Evolutionary conservation across 2,113 vertebrate species (phyloP).

Genomic region (Seriola dumerili): DNA sequence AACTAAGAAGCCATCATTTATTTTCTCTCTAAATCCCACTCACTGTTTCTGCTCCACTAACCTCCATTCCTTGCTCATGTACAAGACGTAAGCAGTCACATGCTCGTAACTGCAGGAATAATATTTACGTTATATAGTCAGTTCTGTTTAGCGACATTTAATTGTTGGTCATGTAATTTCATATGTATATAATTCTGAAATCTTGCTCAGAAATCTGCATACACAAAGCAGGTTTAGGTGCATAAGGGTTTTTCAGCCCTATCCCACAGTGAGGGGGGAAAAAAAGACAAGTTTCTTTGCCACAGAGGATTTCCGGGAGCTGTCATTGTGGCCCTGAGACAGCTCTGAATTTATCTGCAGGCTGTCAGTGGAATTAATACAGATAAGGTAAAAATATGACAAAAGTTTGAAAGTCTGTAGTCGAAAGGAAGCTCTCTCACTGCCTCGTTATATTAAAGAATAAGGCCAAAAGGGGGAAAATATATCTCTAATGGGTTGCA

Average conservation of each 20-base stretch:
- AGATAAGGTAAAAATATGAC: slow-evolving; percentile 82
- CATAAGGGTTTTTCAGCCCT: slow-evolving; percentile 35
- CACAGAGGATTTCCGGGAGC: slow-evolving; percentile 74
- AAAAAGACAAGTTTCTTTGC: slow-evolving; percentile 18
- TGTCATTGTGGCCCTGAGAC: slow-evolving; percentile 77
- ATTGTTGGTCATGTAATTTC: slow-evolving; percentile 14
- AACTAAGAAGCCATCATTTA: slow-evolving; percentile 74
- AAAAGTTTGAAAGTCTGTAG: slow-evolving; percentile 79
- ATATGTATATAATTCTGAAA: slow-evolving; percentile 9
- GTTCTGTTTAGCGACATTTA: background rate
- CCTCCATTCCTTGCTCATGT: slow-evolving; percentile 29
- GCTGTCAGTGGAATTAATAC: slow-evolving; percentile 83
- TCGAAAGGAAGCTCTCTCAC: slow-evolving; percentile 68
- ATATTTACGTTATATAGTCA: background rate
- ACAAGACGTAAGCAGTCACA: slow-evolving; percentile 19
- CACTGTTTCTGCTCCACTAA: slow-evolving; percentile 47
- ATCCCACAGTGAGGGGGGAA: slow-evolving; percentile 4
- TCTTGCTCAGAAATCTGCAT: slow-evolving; percentile 33
- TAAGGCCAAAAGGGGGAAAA: slow-evolving; percentile 54
- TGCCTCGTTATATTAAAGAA: slow-evolving; percentile 71
- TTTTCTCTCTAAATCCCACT: slow-evolving; percentile 48
- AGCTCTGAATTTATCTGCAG: slow-evolving; percentile 82
- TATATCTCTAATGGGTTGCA: slow-evolving; percentile 74
- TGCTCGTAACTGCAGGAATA: background rate
- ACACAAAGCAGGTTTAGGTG: slow-evolving; percentile 45